Evolutionary conservation across 1,140 invertebrate genomes (phyloP).

Genomic region (Lepeophtheirus salmonis): DNA sequence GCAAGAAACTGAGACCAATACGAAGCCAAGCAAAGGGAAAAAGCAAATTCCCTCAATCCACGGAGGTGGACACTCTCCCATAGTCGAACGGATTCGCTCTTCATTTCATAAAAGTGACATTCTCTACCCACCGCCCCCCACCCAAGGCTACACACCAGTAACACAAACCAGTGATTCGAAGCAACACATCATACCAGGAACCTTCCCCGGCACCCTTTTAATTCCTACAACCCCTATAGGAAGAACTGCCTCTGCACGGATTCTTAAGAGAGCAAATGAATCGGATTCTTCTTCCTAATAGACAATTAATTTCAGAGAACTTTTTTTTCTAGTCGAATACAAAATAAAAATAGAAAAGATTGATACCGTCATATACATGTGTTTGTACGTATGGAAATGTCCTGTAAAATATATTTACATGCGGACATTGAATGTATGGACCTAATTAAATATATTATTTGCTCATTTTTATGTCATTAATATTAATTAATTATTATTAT

Average conservation of each 20-base stretch:
- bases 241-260: neutral
- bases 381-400: too few species aligned
- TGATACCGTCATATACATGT: too few species aligned
- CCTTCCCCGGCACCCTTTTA: neutral
- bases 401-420: too few species aligned
- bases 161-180: neutral
- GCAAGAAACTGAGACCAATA: too few species aligned
- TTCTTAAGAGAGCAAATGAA: neutral
- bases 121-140: neutral
- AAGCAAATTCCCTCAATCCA: neutral
- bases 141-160: neutral
- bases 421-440: too few species aligned
- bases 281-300: neutral
- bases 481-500: too few species aligned
- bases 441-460: too few species aligned
- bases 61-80: neutral
- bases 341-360: too few species aligned
- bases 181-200: neutral
- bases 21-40: neutral
- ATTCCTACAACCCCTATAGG: neutral
- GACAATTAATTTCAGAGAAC: too few species aligned
- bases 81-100: conserved; percentile 1
- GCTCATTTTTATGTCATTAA: too few species aligned
- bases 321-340: too few species aligned
- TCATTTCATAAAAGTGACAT: conserved; percentile 4